Base-by-base conservation (phyloP, 1,140 invertebrate species). In the Piezodorus guildinii region DNA sequence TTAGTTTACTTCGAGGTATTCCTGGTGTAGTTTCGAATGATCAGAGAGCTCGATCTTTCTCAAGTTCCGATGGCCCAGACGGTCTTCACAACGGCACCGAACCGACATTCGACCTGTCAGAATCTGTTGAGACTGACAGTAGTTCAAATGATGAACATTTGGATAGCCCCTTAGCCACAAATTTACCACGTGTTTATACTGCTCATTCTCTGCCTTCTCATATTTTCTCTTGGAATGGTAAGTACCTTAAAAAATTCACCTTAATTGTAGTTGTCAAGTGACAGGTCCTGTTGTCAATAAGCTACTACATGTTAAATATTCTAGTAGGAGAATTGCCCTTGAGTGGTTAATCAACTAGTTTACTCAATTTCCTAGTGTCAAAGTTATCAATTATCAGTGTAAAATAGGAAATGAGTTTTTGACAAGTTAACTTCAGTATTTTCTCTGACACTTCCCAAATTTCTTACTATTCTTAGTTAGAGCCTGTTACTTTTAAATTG, bases 141-240 rank as follows among this genome's bases (percentile, higher is more conserved):
- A 75, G 69, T 59, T 84, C 81, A 66, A 79, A 79, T 65, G 78
- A 79, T 67, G 72, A 74, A 67, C 70, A 70, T 27, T 65, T 74
- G 64, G 74, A 74, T 60, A 73, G 73, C 63, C 73, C 73, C 2
- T 67, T 73, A 62, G 71, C 69, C 64, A 70, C 72, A 39, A 71
- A 71, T 63, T 77, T 87, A 39, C 87, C 87, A 63, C 78, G 89
- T 65, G 88, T 91, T 16, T 91, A 90, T 74, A 86, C 88, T 64
- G 87, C 90, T 70, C 89, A 91, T 75, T 92, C 89, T 68, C 79
- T 92, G 75, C 90, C 89, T 74, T 89, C 88, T 68, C 89, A 92
- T 75, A 90, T 93, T 78, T 91, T 88, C 87, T 90, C 89, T 68
- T 79, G 91, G 69, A 91, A 92, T 77, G 89, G 89, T 91, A 76